These are phyloP conservation scores for Mongoloraphidia duomilia DNA, from an alignment of 2,888 invertebrate species.

Conservation along the genomic window DNA sequence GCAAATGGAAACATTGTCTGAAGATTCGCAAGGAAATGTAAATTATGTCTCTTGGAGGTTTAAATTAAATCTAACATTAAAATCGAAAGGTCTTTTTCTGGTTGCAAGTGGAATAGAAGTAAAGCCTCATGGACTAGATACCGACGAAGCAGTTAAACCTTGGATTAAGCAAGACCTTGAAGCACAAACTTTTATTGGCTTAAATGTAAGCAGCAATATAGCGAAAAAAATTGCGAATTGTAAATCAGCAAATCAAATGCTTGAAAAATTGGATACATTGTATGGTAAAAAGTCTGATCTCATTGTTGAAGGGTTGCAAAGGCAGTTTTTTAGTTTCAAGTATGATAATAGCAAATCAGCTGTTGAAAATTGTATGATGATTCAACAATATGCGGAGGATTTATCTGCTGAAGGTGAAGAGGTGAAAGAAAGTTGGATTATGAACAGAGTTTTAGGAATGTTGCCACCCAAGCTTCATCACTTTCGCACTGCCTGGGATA, in stretches of 20 bases:
- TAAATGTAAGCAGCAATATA: constrained; percentile 13
- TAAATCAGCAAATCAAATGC: constrained; percentile 13
- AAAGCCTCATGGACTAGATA: constrained; percentile 11
- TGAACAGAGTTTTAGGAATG: constrained; percentile 8
- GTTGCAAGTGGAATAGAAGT: constrained; percentile 10
- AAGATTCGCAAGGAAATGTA: not conserved
- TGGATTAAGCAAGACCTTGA: constrained; percentile 17
- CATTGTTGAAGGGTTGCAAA: constrained; percentile 14
- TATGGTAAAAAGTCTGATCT: constrained; percentile 16
- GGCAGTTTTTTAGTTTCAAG: constrained; percentile 15
- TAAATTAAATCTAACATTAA: constrained; percentile 1
- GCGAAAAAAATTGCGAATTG: constrained; percentile 17
- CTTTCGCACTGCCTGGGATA: not conserved
- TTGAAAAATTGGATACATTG: constrained; percentile 13
- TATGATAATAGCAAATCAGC: constrained; percentile 11
- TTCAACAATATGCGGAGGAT: constrained; percentile 6
- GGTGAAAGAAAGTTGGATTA: constrained; percentile 9
- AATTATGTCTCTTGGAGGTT: constrained; percentile 1
- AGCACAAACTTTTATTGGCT: constrained; percentile 17
- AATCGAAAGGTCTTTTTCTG: not conserved
- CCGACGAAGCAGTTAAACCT: constrained; percentile 7
- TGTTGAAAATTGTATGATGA: constrained; percentile 9
- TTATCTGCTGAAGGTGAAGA: constrained; percentile 7
- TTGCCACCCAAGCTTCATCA: constrained; percentile 6
- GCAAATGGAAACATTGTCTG: not conserved